These are phyloP conservation scores for Poeciliopsis paucimaculata DNA, from an alignment of 2,797 vertebrate genomes.

Conservation along the genomic window DNA sequence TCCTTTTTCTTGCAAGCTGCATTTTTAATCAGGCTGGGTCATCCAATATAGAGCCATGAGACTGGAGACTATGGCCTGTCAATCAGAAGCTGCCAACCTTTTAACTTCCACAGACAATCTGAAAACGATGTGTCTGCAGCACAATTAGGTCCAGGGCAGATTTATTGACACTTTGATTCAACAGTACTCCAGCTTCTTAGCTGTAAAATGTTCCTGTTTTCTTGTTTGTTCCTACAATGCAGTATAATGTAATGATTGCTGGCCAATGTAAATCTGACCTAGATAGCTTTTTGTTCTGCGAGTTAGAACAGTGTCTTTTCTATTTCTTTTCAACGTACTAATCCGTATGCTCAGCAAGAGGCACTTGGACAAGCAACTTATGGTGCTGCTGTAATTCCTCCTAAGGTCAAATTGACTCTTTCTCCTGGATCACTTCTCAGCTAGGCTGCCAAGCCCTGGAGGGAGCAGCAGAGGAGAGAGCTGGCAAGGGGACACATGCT, in stretches of 20 bases:
- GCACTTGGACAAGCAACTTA: slow-evolving; percentile 43
- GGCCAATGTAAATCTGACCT: slow-evolving; percentile 61
- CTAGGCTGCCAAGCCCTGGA: slow-evolving; percentile 59
- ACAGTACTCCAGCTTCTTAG: neutral
- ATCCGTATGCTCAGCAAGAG: slow-evolving; percentile 50
- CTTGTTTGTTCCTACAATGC: neutral
- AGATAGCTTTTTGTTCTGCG: slow-evolving; percentile 61
- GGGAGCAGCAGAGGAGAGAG: slow-evolving; percentile 41
- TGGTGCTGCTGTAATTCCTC: slow-evolving; percentile 63
- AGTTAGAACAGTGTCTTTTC: slow-evolving; percentile 47
- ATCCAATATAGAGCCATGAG: slow-evolving; percentile 74
- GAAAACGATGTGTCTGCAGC: slow-evolving; percentile 16
- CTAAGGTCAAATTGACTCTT: slow-evolving; percentile 62
- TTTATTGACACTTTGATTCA: neutral
- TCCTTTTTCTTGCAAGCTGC: slow-evolving; percentile 74
- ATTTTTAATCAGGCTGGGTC: slow-evolving; percentile 82
- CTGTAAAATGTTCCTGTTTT: neutral
- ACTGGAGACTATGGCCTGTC: slow-evolving; percentile 70
- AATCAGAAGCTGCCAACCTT: slow-evolving; percentile 66
- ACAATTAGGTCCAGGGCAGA: slow-evolving; percentile 24
- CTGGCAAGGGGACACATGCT: slow-evolving; percentile 47
- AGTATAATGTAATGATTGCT: slow-evolving; percentile 28
- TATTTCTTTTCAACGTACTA: slow-evolving; percentile 34
- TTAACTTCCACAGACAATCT: slow-evolving; percentile 30
- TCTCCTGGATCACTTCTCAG: slow-evolving; percentile 66